Conservation (phyloP, 2,888 invertebrate species). For the Serrognathus titanus region DNA sequence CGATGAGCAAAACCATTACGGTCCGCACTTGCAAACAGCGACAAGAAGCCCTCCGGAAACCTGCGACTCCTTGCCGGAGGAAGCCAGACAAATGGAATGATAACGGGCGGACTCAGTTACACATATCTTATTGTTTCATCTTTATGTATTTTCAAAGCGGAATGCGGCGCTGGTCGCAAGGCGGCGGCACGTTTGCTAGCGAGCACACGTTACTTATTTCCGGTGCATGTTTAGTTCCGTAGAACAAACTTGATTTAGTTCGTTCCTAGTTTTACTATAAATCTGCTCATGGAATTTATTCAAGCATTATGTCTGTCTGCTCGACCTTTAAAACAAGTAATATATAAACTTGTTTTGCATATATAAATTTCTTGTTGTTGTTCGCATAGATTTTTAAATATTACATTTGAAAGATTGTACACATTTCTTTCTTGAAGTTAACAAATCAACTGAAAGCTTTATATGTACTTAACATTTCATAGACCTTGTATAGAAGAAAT, state of each 20-base stretch:
- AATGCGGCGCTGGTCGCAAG: constrained; percentile 22
- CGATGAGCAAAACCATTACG: constrained; percentile 35
- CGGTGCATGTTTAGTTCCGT: constrained; percentile 32
- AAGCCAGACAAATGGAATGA: constrained; percentile 44
- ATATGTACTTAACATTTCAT: no score
- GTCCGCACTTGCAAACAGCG: constrained; percentile 28
- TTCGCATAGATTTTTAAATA: no score
- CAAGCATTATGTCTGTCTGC: constrained; percentile 17
- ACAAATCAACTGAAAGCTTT: no score
- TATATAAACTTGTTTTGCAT: constrained; percentile 5
- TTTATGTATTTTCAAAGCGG: constrained; percentile 45
- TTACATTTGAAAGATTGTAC: no score
- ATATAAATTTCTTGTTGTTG: no score
- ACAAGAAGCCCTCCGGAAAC: constrained; percentile 35
- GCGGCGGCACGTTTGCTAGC: constrained; percentile 35
- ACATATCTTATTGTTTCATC: constrained; percentile 46
- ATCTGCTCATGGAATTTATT: constrained; percentile 15
- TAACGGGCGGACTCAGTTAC: constrained; percentile 38
- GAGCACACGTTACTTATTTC: constrained; percentile 47
- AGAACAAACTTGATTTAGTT: constrained; percentile 20
- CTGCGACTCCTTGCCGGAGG: constrained; percentile 31
- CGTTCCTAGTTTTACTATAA: constrained; percentile 17
- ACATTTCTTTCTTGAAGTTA: no score
- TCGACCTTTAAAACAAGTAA: constrained; percentile 14
- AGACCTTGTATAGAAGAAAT: no score